Percentiles rank a stretch among this genome's conserved stretches.
phyloP scores from a whole-genome alignment of 2,113 vertebrate genomes.

The Laticauda laticaudata region DNA sequence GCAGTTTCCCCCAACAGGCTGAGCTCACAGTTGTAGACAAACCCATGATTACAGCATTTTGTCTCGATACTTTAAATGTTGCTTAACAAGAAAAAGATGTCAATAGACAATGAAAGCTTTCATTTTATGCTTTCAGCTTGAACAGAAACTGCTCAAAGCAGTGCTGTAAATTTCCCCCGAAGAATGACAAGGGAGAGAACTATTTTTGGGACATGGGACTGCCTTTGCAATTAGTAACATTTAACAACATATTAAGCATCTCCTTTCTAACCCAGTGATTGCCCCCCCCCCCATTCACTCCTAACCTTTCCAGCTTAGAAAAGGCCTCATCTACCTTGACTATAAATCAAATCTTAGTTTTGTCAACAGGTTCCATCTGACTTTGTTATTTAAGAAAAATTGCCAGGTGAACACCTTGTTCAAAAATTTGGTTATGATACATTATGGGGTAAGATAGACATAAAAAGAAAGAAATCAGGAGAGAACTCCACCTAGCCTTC shows the following conservation, averaged over 20 bases:
- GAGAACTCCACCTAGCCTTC: conserved; percentile 22
- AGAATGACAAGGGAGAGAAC: conserved; percentile 71
- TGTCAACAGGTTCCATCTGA: conserved; percentile 66
- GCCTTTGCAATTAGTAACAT: conserved; percentile 75
- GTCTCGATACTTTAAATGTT: conserved; percentile 65
- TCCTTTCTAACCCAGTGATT: conserved; percentile 69
- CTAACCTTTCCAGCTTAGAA: conserved; percentile 62
- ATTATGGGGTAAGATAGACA: conserved; percentile 16
- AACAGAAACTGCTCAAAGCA: conserved; percentile 14
- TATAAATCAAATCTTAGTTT: conserved; percentile 72
- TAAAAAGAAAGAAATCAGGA: conserved; percentile 21
- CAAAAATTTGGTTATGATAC: conserved; percentile 39
- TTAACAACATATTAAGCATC: conserved; percentile 74
- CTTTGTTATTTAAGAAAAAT: conserved; percentile 59
- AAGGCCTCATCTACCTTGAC: conserved; percentile 67
- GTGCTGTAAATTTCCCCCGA: conserved; percentile 70
- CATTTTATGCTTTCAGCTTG: conserved; percentile 79
- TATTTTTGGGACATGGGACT: conserved; percentile 65
- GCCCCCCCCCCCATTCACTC: not conserved
- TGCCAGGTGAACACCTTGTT: conserved; percentile 65
- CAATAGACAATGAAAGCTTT: conserved; percentile 77
- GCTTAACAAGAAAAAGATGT: conserved; percentile 64
- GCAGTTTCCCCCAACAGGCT: conserved; percentile 49
- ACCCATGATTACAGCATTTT: conserved; percentile 75
- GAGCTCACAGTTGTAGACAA: conserved; percentile 64